Evolutionary conservation across 2,113 vertebrate genomes (phyloP).

Genomic region (Oriolus oriolus): DNA sequence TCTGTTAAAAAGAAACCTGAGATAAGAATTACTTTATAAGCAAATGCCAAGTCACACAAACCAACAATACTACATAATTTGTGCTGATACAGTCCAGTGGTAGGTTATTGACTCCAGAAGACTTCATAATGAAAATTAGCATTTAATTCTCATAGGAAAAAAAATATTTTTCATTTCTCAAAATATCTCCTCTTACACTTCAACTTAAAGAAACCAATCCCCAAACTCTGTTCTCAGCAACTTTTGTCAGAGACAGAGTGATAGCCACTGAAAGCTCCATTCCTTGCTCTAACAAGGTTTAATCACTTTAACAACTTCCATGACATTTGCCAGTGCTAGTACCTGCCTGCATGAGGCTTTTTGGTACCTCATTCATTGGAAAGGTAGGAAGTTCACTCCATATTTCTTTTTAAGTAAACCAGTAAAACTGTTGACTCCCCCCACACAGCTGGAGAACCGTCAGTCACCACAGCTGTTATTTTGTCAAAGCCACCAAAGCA

Average conservation of each 20-base stretch:
- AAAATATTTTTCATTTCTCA: neutral
- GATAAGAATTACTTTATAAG: slow-evolving; percentile 4
- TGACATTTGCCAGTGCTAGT: slow-evolving; percentile 35
- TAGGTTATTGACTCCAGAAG: neutral
- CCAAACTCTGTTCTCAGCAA: slow-evolving; percentile 22
- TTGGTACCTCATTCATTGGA: slow-evolving; percentile 5
- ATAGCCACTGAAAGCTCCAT: neutral
- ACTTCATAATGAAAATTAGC: neutral
- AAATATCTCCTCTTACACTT: neutral
- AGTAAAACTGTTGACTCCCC: slow-evolving; percentile 44
- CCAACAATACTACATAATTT: neutral
- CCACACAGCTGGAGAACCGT: slow-evolving; percentile 27
- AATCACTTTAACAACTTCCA: slow-evolving; percentile 61
- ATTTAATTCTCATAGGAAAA: neutral
- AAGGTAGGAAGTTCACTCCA: slow-evolving; percentile 54
- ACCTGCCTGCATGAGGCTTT: slow-evolving; percentile 29
- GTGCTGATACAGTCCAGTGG: neutral
- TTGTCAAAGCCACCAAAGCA: slow-evolving; percentile 64
- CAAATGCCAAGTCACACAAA: slow-evolving; percentile 4
- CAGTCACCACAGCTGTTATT: slow-evolving; percentile 63
- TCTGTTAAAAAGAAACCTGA: neutral
- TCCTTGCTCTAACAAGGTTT: slow-evolving; percentile 41
- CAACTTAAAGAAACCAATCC: neutral
- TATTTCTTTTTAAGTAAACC: slow-evolving; percentile 70
- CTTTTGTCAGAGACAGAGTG: neutral